Evolutionary conservation across 1,140 invertebrate species (phyloP), one percentile per base, ranked within the genome.

Genomic region (Cataglyphis hispanica): DNA sequence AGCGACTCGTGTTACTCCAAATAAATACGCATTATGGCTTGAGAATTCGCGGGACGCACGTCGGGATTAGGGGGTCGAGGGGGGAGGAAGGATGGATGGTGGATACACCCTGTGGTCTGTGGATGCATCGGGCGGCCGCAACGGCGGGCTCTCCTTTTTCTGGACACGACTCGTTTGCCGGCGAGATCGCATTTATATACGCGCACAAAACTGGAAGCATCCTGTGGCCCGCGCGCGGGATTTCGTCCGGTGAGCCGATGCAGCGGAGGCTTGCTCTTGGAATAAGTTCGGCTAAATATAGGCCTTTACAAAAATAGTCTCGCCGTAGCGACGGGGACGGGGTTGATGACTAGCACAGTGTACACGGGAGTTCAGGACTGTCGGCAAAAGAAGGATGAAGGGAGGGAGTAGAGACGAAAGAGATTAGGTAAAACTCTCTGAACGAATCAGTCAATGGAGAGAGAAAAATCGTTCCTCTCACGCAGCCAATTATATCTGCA

Each of bases 201-300:
- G 3, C 46, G 43, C 70, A 75, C 78, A 58, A 89, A 90, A 87
- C 78, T 76, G 85, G 84, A 80, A 88, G 46, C 46, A 50, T 19
- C 76, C 56, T 53, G 72, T 60, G 40, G 37, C 34, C 84, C 46
- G 50, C 72, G 70, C 83, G 37, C 31, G 46, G 46, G 86, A 87
- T 87, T 87, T 87, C 86, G 86, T 90, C 84, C 86, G 89, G 80
- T 90, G 89, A 90, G 84, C 89, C 89, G 89, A 74, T 90, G 89
- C 89, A 90, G 67, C 46, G 37, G 64, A 37, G 60, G 61, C 74
- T 50, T 66, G 70, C 77, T 77, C 85, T 90, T 90, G 89, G 89
- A 90, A 90, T 90, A 90, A 90, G 89, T 90, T 90, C 86, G 75
- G 84, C 84, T 90, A 90, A 90, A 90, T 90, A 90, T 90, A 90